Evolutionary conservation across 2,797 vertebrate genomes (phyloP).

Genomic region (Falco cherrug): DNA sequence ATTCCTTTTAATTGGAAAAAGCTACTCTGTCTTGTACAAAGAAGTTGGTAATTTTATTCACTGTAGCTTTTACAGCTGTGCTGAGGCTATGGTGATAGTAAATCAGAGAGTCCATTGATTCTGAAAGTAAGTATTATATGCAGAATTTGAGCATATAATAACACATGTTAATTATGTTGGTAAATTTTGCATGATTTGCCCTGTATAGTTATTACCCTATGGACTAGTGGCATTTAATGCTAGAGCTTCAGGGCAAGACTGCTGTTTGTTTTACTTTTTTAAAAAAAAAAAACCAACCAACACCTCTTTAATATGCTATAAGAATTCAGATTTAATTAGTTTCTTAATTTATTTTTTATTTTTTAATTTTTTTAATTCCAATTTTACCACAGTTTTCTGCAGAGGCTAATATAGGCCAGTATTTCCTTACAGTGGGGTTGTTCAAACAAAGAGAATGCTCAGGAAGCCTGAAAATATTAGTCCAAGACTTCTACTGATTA

Average conservation of each 20-base stretch:
- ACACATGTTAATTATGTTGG: neutral
- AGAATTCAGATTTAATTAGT: neutral
- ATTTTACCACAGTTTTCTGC: neutral
- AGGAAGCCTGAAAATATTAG: neutral
- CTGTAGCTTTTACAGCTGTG: neutral
- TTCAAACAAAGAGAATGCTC: neutral
- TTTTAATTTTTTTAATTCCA: neutral
- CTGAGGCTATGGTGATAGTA: neutral
- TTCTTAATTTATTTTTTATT: neutral
- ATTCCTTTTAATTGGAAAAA: neutral
- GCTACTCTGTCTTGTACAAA: neutral
- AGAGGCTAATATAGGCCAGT: neutral
- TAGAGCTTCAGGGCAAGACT: neutral
- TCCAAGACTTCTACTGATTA: neutral
- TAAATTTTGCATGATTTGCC: neutral
- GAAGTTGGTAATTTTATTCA: neutral
- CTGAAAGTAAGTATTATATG: neutral
- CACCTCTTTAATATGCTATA: neutral
- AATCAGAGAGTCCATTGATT: neutral
- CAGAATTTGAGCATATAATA: neutral
- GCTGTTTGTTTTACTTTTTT: neutral
- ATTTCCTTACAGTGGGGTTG: neutral
- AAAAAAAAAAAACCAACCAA: too few relatives aligned
- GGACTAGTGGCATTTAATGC: neutral
- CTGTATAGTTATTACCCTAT: neutral